Evolutionary conservation across 2,888 invertebrate species (phyloP), one percentile per base, ranked within the genome.

Genomic region (Meliscaeva auricollis): DNA sequence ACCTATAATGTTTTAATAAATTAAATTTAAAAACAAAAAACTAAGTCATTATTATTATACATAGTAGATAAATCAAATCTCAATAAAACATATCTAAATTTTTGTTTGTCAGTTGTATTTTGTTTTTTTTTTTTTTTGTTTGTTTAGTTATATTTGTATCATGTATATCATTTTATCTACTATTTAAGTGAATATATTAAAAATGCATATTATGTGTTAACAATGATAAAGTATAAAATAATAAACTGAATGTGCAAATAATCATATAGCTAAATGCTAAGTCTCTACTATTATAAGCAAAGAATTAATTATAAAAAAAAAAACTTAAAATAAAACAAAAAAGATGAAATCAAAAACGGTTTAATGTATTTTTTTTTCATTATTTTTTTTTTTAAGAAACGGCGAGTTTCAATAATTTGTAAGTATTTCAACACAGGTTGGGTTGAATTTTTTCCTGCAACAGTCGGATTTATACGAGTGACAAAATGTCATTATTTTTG

Each of bases 181-280:
- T 35, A 46, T 46, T 46, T 64, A 30, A 64, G 44, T 64, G 6
- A 32, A 44, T 32, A 41, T 26, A 73, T 32, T n/a, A 17, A 52
- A 9, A 26, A 62, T 78, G 17, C 5, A 68, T 20, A 56, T 11
- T 22, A 44, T 52, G 56, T 68, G 48, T 54, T 52, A 52, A 70
- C 32, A 72, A 78, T 73, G 26, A 52, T 20, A 79, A 44, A 79
- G 75, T 54, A 32, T 8, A 4, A 26, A 11, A 62, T 26, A 52
- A 66, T 66, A 66, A 79, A 78, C 66, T 84, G 69, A 80, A 79
- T 84, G 84, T 84, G 84, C 84, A 84, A 84, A 84, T 72, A 75
- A 76, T 76, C 26, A 64, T 75, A 72, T 79, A 75, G 62, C 48
- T 79, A 64, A 83, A 60, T 38, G 44, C 70, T 75, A 79, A 79